Evolutionary conservation across 2,797 vertebrate genomes (phyloP).

Genomic region (Pseudochirops corinnae): DNA sequence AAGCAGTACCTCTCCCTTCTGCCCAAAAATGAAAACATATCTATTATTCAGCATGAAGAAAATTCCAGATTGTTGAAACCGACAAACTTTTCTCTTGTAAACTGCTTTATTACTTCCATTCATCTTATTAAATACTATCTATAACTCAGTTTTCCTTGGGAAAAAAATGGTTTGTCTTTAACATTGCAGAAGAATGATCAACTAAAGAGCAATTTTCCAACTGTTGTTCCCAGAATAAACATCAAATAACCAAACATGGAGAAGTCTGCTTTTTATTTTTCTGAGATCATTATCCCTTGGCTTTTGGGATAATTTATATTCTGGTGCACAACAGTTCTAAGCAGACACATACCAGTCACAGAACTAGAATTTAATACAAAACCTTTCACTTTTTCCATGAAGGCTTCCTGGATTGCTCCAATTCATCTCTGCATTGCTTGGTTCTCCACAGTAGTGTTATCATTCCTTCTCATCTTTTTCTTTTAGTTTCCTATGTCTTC

Average conservation of each 20-base stretch:
- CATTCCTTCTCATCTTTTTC: background rate
- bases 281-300: background rate
- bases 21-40: background rate
- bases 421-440: background rate
- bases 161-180: conserved; percentile 16
- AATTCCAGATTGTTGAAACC: background rate
- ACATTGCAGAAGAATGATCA: background rate
- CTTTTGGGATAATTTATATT: background rate
- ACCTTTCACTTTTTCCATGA: background rate
- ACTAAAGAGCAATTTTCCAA: background rate
- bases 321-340: background rate
- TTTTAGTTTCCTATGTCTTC: background rate
- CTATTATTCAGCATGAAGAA: conserved; percentile 28
- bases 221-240: conserved; percentile 26
- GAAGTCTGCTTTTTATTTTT: background rate
- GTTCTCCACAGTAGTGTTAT: background rate
- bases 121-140: conserved; percentile 27
- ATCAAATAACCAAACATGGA: background rate
- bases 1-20: background rate
- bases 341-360: background rate
- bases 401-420: background rate
- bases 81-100: conserved; percentile 5
- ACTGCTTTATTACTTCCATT: conserved; percentile 10
- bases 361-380: background rate
- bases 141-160: conserved; percentile 30